phyloP scores from a whole-genome alignment of 2,888 invertebrate genomes.

The Agrochola lota region DNA sequence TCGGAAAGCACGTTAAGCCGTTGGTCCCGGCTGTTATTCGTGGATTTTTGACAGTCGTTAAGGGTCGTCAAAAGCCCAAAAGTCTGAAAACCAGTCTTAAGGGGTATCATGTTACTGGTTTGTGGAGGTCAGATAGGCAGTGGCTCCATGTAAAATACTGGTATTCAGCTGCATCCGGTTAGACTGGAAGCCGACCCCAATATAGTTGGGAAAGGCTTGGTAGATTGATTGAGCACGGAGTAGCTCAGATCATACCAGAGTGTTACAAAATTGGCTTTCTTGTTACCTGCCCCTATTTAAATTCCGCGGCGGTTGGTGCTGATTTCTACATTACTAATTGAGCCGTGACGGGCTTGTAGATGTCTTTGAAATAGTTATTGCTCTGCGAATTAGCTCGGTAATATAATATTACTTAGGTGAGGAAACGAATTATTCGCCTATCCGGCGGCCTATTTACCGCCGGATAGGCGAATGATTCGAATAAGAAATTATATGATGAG shows the following conservation, averaged over 20 bases:
- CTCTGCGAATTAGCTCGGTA: constrained; percentile 27
- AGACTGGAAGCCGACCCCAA: no score
- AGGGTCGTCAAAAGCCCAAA: no score
- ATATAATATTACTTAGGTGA: constrained; percentile 35
- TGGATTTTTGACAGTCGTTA: no score
- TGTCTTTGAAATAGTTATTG: constrained; percentile 58
- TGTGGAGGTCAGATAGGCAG: no score
- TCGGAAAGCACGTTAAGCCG: no score
- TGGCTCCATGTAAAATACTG: no score
- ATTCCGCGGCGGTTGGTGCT: constrained; percentile 64
- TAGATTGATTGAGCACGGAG: neutral
- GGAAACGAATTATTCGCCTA: neutral
- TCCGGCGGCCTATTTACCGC: neutral
- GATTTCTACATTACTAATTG: constrained; percentile 73
- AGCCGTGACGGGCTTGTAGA: constrained; percentile 67
- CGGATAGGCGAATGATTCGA: neutral
- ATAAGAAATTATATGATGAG: neutral
- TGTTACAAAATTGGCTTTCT: constrained; percentile 65
- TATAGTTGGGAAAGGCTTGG: no score
- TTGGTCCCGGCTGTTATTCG: no score
- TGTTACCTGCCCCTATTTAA: constrained; percentile 62
- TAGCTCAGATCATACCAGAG: constrained; percentile 27
- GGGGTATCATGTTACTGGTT: no score
- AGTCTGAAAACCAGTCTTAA: no score
- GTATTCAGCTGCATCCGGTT: no score